phyloP scores from a whole-genome alignment of 2,113 vertebrate genomes.

The Mustela nigripes region DNA sequence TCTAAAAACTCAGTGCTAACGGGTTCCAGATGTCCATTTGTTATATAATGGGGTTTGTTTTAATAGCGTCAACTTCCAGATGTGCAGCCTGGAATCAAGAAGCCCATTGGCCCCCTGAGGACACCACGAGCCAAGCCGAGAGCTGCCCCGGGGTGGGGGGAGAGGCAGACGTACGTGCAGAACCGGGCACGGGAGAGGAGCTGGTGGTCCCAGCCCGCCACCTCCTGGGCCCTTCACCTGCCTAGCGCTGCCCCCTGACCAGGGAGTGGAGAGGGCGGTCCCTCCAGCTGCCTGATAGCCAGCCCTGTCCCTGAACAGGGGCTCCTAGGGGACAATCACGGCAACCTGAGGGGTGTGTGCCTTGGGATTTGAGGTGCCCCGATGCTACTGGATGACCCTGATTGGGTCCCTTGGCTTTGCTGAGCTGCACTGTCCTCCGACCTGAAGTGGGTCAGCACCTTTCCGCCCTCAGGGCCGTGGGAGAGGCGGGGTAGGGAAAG shows the following conservation, averaged over 20 bases:
- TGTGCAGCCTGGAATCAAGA: slow-evolving; percentile 86
- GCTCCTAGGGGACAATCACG: not conserved
- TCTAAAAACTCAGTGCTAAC: slow-evolving; percentile 81
- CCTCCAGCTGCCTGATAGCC: not conserved
- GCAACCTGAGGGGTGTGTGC: not conserved
- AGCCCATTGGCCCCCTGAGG: slow-evolving; percentile 81
- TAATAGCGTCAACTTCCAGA: slow-evolving; percentile 85
- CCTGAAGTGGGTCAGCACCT: not conserved
- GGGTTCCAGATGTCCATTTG: slow-evolving; percentile 82
- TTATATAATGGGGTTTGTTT: slow-evolving; percentile 86
- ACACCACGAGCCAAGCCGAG: slow-evolving; percentile 66
- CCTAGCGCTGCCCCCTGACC: not conserved
- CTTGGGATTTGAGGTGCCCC: not conserved
- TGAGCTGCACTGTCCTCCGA: not conserved
- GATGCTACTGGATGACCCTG: not conserved
- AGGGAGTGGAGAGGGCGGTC: too few relatives aligned
- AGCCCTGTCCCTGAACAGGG: not conserved
- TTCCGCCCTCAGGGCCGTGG: not conserved
- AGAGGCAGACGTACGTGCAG: not conserved
- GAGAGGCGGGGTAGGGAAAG: not conserved
- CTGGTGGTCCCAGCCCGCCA: not conserved
- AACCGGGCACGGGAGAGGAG: slow-evolving; percentile 1
- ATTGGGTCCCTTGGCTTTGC: not conserved
- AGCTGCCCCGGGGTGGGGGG: slow-evolving; percentile 29
- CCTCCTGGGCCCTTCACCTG: slow-evolving; percentile 30